Base-by-base conservation (phyloP, 1,140 invertebrate genomes). In the Brachystomella parvula region DNA sequence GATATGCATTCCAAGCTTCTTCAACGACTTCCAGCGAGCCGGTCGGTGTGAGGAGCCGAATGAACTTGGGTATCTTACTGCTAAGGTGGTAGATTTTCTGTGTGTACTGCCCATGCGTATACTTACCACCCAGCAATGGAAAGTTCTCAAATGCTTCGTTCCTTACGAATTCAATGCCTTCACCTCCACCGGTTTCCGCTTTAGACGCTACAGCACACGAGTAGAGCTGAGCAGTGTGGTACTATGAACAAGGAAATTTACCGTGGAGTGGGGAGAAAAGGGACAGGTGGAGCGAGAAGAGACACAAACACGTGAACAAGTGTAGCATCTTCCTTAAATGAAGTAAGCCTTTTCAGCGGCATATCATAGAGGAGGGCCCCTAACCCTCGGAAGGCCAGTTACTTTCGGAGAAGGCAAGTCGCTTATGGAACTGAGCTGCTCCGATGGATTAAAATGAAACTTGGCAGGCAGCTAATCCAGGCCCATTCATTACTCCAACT, bases 1-100 rank as follows among this genome's bases (percentile, higher is more conserved):
- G 97, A 82, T 98, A 99, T 21, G 96, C 96, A 83, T 99, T 99
- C 96, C 97, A 99, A 68, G 96, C 96, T 81, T 98, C 92, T 81
- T 99, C 97, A 76, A 98, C 93, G 66, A 99, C 88, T 81, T 96
- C 93, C 76, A 99, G 79, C 33, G 94, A 89, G 33, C 92, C 94
- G 81, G 95, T 97, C 63, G 97, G 96, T 61, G 93, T 90, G 75
- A 99, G 79, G 71, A 94, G 81, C 73, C 92, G 84, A 76, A 99
- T 93, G 76, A 92, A 92, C 63, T 84, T 82, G 73, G 90, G 90
- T 76, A 94, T 90, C 85, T 92, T 92, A 77, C 89, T 80, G 63
- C 15, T 47, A 67, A 87, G 75, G 75, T 87, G 83, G 73, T 87
- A 87, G 28, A 86, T 82, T 78, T 87, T 87, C 66, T 85, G 81